phyloP scores from a whole-genome alignment of 2,113 vertebrate genomes.

The Cyanistes caeruleus region DNA sequence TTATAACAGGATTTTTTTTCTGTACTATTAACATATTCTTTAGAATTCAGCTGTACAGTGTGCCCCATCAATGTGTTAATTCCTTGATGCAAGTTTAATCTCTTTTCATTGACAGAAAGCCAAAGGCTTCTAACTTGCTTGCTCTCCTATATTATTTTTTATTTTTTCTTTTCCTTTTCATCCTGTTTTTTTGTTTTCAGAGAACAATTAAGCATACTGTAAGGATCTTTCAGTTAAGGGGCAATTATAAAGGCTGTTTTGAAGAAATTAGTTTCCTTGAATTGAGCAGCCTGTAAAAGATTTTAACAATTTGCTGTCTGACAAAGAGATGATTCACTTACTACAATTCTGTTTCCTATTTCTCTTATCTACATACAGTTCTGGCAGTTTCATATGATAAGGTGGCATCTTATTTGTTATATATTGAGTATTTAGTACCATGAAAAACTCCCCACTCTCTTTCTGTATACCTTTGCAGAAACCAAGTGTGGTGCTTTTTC shows the following conservation, averaged over 20 bases:
- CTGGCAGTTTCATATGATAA: not conserved
- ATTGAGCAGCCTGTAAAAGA: constrained; percentile 7
- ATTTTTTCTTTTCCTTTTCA: not conserved
- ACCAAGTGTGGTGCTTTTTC: rapidly evolving
- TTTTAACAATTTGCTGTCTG: not conserved
- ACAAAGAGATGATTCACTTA: constrained; percentile 1
- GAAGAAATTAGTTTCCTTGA: not conserved
- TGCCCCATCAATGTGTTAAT: not conserved
- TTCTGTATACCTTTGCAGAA: not conserved
- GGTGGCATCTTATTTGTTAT: not conserved
- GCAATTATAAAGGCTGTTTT: not conserved
- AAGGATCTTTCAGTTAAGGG: not conserved
- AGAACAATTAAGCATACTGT: not conserved
- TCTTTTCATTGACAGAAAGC: constrained; percentile 18
- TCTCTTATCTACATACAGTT: not conserved
- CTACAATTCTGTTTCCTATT: not conserved
- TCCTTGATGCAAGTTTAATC: constrained; percentile 41
- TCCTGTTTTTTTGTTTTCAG: not conserved
- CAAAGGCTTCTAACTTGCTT: constrained; percentile 23
- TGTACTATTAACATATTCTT: not conserved
- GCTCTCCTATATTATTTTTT: not conserved
- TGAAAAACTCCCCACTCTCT: not conserved
- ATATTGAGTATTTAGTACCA: not conserved
- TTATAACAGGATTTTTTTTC: not conserved
- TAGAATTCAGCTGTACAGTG: not conserved